Conservation (phyloP, 2,797 vertebrate species). For the Anguilla obscura region DNA sequence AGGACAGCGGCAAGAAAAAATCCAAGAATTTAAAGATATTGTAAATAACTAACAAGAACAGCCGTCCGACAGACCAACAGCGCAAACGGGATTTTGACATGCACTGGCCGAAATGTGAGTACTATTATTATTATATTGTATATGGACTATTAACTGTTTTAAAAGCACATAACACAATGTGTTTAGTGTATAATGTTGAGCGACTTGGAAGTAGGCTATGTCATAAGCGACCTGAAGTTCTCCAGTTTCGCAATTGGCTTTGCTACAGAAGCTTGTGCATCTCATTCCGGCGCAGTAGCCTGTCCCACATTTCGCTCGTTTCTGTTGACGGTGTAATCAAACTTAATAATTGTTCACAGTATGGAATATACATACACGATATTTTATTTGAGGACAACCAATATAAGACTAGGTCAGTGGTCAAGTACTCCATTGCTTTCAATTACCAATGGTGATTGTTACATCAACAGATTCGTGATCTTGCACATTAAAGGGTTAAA, state of each 20-base stretch:
- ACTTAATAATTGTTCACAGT: neutral
- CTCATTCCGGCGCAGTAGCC: no score
- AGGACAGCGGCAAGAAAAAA: neutral
- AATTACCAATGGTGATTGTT: no score
- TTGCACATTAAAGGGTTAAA: neutral
- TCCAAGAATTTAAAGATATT: slow-evolving; percentile 2
- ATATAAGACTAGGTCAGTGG: neutral
- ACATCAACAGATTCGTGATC: neutral
- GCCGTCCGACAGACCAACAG: slow-evolving; percentile 57
- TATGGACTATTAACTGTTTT: slow-evolving; percentile 50
- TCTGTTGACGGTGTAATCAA: neutral
- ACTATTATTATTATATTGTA: slow-evolving; percentile 54
- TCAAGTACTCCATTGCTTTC: no score
- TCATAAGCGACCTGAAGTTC: no score
- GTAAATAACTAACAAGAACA: slow-evolving; percentile 34
- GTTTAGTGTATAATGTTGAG: neutral
- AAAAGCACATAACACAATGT: slow-evolving; percentile 36
- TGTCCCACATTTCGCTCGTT: neutral
- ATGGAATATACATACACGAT: neutral
- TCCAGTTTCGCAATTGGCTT: neutral
- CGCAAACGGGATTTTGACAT: slow-evolving; percentile 73
- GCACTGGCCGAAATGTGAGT: slow-evolving; percentile 82
- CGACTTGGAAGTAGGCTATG: neutral
- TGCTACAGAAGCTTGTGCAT: no score
- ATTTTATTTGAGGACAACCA: neutral